Evolutionary conservation across 2,113 vertebrate species (phyloP).

Genomic region (Atrichornis clamosus): DNA sequence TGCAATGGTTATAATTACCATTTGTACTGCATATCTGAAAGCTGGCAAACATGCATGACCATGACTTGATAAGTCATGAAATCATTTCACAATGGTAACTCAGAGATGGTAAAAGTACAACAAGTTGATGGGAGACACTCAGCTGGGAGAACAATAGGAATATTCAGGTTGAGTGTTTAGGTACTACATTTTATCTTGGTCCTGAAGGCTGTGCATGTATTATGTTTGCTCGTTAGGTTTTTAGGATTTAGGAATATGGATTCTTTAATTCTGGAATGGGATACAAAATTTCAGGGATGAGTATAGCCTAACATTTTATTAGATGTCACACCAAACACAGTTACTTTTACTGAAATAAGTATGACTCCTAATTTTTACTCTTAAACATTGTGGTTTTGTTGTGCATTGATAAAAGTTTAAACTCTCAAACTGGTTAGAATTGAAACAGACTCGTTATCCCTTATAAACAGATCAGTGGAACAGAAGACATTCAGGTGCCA

Average conservation of each 20-base stretch:
- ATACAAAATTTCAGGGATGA: neutral
- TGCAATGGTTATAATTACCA: conserved; percentile 20
- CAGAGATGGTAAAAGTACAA: neutral
- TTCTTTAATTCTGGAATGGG: neutral
- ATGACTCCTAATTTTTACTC: neutral
- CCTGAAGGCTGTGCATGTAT: neutral
- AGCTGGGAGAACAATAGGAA: neutral
- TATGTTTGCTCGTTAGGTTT: neutral
- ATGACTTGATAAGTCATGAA: conserved; percentile 14
- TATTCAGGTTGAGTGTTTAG: neutral
- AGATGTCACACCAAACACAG: neutral
- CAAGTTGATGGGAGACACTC: neutral
- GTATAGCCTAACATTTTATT: neutral
- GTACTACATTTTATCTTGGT: neutral
- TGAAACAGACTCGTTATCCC: neutral
- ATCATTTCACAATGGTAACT: neutral
- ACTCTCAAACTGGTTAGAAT: neutral
- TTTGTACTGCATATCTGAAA: conserved; percentile 50
- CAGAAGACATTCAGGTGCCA: neutral
- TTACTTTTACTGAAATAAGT: neutral
- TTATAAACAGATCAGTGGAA: neutral
- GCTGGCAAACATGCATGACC: neutral
- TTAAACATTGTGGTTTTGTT: neutral
- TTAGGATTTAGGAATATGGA: neutral
- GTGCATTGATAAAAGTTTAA: neutral